Evolutionary conservation across 2,113 vertebrate genomes (phyloP).

Genomic region (Procavia capensis): DNA sequence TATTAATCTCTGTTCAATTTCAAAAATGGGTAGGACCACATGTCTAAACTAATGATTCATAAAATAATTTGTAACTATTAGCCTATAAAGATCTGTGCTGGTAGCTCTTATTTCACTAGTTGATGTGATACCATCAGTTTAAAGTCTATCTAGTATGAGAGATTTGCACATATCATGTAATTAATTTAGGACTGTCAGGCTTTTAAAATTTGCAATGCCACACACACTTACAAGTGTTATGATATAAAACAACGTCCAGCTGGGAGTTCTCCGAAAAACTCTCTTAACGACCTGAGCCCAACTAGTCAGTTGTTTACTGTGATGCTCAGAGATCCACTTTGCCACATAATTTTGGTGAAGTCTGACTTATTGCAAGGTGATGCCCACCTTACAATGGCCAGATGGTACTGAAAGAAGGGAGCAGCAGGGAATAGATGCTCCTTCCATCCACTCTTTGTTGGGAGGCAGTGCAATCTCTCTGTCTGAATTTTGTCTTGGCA

Average conservation of each 20-base stretch:
- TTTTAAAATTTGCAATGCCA: constrained; percentile 80
- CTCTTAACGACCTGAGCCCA: not conserved
- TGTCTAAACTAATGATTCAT: constrained; percentile 87
- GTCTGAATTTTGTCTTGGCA: constrained; percentile 56
- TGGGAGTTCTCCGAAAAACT: constrained; percentile 49
- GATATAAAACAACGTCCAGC: constrained; percentile 80
- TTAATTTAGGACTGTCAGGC: constrained; percentile 72
- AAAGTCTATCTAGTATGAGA: constrained; percentile 77
- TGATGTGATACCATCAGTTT: constrained; percentile 83
- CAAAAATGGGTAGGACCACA: constrained; percentile 81
- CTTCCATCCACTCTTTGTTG: not conserved
- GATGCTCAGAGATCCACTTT: constrained; percentile 71
- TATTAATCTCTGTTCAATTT: constrained; percentile 81
- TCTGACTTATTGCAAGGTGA: constrained; percentile 61
- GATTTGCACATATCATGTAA: constrained; percentile 78
- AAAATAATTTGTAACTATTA: constrained; percentile 87
- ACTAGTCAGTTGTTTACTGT: constrained; percentile 65
- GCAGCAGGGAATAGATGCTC: constrained; percentile 55
- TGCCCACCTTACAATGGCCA: constrained; percentile 24
- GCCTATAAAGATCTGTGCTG: constrained; percentile 81
- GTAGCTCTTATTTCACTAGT: constrained; percentile 81
- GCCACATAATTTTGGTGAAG: constrained; percentile 65
- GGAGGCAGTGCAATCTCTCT: constrained; percentile 67
- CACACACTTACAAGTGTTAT: constrained; percentile 81
- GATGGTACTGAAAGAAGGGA: constrained; percentile 5